Conservation (phyloP, 2,888 invertebrate genomes). For the Phania funesta region DNA sequence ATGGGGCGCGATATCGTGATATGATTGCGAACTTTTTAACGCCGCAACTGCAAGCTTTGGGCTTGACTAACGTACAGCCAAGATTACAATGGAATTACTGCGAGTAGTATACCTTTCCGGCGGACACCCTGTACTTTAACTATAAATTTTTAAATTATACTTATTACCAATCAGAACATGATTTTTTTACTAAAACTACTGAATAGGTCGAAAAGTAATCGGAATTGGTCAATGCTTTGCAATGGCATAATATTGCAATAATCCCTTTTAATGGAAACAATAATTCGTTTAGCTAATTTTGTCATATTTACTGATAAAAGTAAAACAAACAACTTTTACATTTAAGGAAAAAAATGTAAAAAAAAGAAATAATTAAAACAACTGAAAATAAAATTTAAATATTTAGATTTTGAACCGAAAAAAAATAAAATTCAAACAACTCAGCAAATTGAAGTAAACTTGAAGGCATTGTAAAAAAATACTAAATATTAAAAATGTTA, state of each 20-base stretch:
- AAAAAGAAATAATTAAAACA: background rate
- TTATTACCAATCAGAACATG: too few relatives aligned
- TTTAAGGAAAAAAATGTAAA: background rate
- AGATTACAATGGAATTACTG: too few relatives aligned
- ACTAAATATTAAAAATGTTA: constrained; percentile 53
- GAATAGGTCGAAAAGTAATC: too few relatives aligned
- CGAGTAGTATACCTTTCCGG: too few relatives aligned
- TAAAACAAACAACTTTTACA: background rate
- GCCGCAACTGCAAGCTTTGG: too few relatives aligned
- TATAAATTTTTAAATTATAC: too few relatives aligned
- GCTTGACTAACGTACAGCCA: too few relatives aligned
- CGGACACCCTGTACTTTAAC: too few relatives aligned
- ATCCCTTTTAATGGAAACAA: background rate
- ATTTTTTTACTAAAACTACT: too few relatives aligned
- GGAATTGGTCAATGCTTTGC: too few relatives aligned
- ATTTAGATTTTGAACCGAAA: constrained; percentile 11
- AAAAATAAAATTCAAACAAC: background rate
- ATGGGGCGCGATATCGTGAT: too few relatives aligned
- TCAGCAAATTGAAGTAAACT: constrained; percentile 17
- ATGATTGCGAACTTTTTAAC: too few relatives aligned
- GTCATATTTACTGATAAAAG: constrained; percentile 26
- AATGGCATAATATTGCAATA: background rate
- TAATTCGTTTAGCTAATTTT: constrained; percentile 20
- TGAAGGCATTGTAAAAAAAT: constrained; percentile 21
- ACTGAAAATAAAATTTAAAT: constrained; percentile 14